phyloP scores from a whole-genome alignment of 30 jellyfish, hydroid and myxozoan species.

The Chironex yamaguchii region DNA sequence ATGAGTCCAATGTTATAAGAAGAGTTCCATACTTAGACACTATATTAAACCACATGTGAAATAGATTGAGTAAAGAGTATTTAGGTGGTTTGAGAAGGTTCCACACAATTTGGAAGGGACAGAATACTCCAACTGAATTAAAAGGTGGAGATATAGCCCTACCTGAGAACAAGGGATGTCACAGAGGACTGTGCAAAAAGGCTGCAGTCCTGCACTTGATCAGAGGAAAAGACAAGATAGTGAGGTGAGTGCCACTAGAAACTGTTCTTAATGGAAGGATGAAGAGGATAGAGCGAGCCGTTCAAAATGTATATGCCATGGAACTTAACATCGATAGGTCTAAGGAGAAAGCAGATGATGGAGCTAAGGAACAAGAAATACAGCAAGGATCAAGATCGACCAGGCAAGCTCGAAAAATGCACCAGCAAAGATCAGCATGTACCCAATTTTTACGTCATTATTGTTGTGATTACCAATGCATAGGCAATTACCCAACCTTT shows the following conservation, averaged over 20 bases:
- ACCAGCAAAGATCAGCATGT: too few species aligned
- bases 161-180: neutral
- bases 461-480: too few species aligned
- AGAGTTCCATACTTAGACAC: slow-evolving; percentile 4
- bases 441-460: too few species aligned
- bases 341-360: neutral
- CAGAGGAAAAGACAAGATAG: neutral
- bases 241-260: neutral
- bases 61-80: slow-evolving; percentile 39
- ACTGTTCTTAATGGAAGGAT: neutral
- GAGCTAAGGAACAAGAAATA: too few species aligned
- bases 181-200: neutral
- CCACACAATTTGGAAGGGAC: too few species aligned
- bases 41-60: neutral
- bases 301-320: neutral
- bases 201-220: neutral
- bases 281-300: neutral
- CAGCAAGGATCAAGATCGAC: too few species aligned
- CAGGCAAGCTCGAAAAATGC: too few species aligned
- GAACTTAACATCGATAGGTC: neutral
- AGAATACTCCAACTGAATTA: too few species aligned
- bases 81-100: slow-evolving; percentile 36
- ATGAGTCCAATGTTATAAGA: neutral
- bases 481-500: too few species aligned
- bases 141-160: too few species aligned